These are phyloP conservation scores for Chaetops frenatus DNA, from an alignment of 2,113 vertebrate species.

Conservation along the genomic window DNA sequence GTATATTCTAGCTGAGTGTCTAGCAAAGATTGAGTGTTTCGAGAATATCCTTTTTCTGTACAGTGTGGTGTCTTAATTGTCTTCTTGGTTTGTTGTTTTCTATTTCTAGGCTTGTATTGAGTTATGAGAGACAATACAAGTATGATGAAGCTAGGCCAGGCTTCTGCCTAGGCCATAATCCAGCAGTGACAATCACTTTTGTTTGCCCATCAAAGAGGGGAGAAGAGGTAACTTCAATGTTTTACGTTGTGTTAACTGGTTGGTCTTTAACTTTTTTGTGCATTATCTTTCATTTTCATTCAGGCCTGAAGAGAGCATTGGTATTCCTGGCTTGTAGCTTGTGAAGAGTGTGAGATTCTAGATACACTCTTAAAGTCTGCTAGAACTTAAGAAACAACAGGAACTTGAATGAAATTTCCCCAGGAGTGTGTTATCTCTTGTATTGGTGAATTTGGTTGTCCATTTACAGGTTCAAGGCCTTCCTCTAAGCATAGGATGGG, in stretches of 20 bases:
- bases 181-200: constrained; percentile 87
- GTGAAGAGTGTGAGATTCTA: background rate
- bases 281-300: background rate
- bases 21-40: background rate
- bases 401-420: background rate
- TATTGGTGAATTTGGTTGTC: background rate
- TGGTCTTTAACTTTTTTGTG: background rate
- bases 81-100: background rate
- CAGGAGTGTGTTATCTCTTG: background rate
- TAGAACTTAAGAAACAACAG: background rate
- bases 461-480: background rate
- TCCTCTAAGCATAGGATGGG: background rate
- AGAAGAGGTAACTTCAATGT: constrained; percentile 62
- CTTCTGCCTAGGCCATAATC: constrained; percentile 80
- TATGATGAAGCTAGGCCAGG: background rate
- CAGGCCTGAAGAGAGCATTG: background rate
- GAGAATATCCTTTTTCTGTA: background rate
- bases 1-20: background rate
- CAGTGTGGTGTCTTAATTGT: background rate
- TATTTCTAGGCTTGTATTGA: constrained; percentile 76
- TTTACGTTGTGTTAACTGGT: background rate
- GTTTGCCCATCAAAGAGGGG: constrained; percentile 86
- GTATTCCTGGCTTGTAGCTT: background rate
- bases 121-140: constrained; percentile 68
- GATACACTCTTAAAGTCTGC: background rate